phyloP scores from a whole-genome alignment of 1,140 invertebrate species.

The Heliconius nattereri region DNA sequence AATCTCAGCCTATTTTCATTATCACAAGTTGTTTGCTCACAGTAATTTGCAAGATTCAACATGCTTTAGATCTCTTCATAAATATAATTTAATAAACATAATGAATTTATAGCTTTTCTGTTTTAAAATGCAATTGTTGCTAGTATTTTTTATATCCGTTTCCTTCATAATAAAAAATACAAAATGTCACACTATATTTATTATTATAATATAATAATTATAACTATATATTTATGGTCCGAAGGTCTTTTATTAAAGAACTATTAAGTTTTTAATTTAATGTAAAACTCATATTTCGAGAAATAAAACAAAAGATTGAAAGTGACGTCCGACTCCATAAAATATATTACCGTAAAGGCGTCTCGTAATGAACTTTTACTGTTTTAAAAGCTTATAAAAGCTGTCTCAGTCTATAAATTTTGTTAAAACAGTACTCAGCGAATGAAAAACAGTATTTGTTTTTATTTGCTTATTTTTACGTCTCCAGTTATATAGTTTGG shows the following conservation, averaged over 20 bases:
- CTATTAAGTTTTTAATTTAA: not conserved
- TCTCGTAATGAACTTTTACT: conserved; percentile 13
- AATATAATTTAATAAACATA: conserved; percentile 1
- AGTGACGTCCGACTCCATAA: not conserved
- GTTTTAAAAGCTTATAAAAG: conserved; percentile 16
- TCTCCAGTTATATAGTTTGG: no score
- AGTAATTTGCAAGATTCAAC: not conserved
- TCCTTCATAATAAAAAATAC: no score
- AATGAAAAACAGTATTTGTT: not conserved
- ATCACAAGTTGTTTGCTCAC: not conserved
- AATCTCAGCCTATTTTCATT: not conserved
- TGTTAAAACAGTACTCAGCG: not conserved
- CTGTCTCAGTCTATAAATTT: conserved; percentile 10
- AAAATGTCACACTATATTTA: no score
- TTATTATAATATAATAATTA: no score
- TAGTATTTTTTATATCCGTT: no score
- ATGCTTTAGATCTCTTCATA: not conserved
- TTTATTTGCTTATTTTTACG: not conserved
- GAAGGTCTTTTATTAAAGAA: not conserved
- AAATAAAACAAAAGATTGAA: not conserved
- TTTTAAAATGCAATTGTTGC: not conserved
- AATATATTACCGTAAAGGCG: conserved; percentile 12
- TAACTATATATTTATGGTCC: no score
- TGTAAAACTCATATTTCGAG: not conserved
- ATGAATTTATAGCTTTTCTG: not conserved